Evolutionary conservation across 2,888 invertebrate genomes (phyloP).

Genomic region (Ophonus ardosiacus): DNA sequence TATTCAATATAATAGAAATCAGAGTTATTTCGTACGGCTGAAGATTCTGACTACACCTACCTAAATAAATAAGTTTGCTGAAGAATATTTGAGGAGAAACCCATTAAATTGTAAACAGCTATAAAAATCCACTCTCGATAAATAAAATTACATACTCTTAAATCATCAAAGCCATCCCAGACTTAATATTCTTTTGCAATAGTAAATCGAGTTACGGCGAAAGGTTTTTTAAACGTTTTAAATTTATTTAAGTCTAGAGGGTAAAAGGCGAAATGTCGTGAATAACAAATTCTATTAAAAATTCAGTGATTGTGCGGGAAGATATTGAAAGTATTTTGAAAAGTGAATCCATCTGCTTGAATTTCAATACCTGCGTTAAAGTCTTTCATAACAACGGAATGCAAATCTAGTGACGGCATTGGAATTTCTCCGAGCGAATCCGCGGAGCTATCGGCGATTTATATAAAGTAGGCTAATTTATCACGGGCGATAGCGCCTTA

Average conservation of each 20-base stretch:
- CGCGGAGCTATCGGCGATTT: constrained; percentile 30
- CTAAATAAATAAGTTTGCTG: no score
- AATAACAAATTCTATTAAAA: constrained; percentile 38
- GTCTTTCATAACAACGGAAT: constrained; percentile 43
- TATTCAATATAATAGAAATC: no score
- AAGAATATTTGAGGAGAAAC: no score
- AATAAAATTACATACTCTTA: no score
- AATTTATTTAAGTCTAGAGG: background rate
- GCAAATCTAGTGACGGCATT: constrained; percentile 4
- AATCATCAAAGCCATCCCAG: no score
- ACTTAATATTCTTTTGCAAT: background rate
- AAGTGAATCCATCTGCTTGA: constrained; percentile 42
- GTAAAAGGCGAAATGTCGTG: constrained; percentile 7
- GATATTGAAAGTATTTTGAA: constrained; percentile 36
- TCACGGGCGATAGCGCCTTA: constrained; percentile 48
- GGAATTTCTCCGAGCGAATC: background rate
- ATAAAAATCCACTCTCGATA: no score
- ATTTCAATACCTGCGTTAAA: constrained; percentile 48
- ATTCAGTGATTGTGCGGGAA: constrained; percentile 15
- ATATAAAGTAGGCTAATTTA: constrained; percentile 47
- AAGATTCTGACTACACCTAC: no score
- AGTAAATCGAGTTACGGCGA: background rate
- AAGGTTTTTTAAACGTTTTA: background rate
- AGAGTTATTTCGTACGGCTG: no score
- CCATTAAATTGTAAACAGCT: no score